phyloP scores from a whole-genome alignment of 2,797 vertebrate species.

The Coracias cyanogaster region DNA sequence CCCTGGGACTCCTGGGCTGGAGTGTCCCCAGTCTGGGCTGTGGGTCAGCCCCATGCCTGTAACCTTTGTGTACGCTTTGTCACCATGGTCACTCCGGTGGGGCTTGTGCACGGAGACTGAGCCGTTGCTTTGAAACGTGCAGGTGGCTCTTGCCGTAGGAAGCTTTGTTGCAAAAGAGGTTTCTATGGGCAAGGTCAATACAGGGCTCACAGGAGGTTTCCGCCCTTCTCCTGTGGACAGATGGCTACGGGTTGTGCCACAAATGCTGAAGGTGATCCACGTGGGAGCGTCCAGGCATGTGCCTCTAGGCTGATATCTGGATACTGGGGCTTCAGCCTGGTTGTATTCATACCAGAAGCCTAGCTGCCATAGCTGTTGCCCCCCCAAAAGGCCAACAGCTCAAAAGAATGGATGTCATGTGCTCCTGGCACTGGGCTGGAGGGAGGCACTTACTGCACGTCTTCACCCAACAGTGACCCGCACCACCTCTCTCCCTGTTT shows the following conservation, averaged over 20 bases:
- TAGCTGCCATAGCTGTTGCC: neutral
- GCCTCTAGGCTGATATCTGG: neutral
- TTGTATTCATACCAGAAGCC: neutral
- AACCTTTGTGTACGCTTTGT: slow-evolving; percentile 51
- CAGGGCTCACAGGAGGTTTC: rapidly evolving
- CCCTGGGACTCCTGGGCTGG: neutral
- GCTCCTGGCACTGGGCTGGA: neutral
- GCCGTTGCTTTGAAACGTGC: neutral
- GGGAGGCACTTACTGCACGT: neutral
- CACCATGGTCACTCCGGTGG: slow-evolving; percentile 27
- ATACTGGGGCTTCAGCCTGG: neutral
- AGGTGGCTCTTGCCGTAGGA: neutral
- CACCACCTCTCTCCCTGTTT: neutral
- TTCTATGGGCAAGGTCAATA: slow-evolving; percentile 57
- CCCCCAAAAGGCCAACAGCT: neutral
- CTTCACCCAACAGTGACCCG: neutral
- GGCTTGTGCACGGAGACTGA: neutral
- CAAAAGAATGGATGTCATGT: rapidly evolving
- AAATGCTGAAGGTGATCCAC: rapidly evolving
- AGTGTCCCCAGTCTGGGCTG: neutral
- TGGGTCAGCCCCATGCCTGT: neutral
- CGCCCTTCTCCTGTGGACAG: neutral
- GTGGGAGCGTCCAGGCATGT: neutral
- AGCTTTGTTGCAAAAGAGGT: neutral
- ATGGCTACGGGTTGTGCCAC: neutral